Percentiles rank a stretch among this genome's conserved stretches.
phyloP scores from a whole-genome alignment of 1,140 invertebrate genomes.

The Heliconius hermathena region DNA sequence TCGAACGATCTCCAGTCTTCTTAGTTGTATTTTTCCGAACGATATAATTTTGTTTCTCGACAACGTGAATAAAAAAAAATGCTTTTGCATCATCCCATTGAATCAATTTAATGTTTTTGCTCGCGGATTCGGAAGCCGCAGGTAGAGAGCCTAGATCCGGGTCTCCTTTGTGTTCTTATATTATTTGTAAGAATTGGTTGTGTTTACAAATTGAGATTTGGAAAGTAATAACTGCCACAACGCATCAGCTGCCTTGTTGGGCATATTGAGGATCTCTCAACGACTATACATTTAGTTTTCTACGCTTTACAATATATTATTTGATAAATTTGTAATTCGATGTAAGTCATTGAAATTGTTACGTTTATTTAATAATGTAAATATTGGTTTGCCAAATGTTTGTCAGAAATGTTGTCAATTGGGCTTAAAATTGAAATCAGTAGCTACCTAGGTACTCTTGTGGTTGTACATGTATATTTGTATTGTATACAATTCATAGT shows the following conservation, averaged over 20 bases:
- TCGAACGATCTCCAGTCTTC: conserved; percentile 48
- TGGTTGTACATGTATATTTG: neutral
- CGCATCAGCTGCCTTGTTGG: conserved; percentile 68
- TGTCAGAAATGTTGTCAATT: neutral
- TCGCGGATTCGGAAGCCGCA: conserved; percentile 77
- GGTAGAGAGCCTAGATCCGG: conserved; percentile 78
- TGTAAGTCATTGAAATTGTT: neutral
- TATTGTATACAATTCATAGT: neutral
- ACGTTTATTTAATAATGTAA: neutral
- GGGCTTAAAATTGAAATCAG: neutral
- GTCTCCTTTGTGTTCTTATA: conserved; percentile 57
- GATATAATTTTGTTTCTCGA: conserved; percentile 74
- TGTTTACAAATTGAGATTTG: conserved; percentile 79
- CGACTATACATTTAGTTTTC: neutral
- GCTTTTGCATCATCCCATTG: conserved; percentile 66
- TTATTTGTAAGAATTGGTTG: conserved; percentile 67
- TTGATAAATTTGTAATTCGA: neutral
- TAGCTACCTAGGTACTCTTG: no score
- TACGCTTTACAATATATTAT: neutral
- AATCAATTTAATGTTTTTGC: conserved; percentile 73
- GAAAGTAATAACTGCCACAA: conserved; percentile 71
- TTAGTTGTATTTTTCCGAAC: conserved; percentile 71
- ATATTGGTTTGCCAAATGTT: neutral
- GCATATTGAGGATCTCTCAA: conserved; percentile 54
- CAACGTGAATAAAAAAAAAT: conserved; percentile 36